Conservation (phyloP, 2,797 vertebrate genomes). For the Chaunax sp. region DNA sequence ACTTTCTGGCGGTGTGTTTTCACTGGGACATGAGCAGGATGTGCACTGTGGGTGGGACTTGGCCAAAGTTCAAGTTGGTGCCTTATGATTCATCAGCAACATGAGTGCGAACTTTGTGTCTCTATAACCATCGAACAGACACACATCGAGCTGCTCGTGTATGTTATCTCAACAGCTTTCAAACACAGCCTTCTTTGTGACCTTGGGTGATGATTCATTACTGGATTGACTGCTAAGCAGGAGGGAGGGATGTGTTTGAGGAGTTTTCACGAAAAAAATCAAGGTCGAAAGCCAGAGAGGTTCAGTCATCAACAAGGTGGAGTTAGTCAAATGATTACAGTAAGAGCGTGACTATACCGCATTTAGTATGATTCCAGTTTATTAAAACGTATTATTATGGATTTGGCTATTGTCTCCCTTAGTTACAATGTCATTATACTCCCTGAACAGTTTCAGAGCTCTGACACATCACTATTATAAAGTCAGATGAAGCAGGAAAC, state of each 20-base stretch:
- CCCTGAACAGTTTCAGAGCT: not conserved
- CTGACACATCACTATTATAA: not conserved
- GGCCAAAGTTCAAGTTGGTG: slow-evolving; percentile 51
- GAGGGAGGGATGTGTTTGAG: not conserved
- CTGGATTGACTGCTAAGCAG: not conserved
- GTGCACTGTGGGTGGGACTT: slow-evolving; percentile 28
- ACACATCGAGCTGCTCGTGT: not conserved
- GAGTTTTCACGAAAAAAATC: slow-evolving; percentile 14
- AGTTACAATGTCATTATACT: not conserved
- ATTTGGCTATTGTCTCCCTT: not conserved
- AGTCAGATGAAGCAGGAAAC: not conserved
- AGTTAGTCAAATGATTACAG: not conserved
- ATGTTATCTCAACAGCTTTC: not conserved
- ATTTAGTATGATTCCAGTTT: not conserved
- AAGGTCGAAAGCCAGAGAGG: not conserved
- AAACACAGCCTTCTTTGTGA: not conserved
- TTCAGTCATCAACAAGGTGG: not conserved
- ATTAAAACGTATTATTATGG: not conserved
- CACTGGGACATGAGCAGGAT: slow-evolving; percentile 3
- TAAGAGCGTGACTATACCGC: not conserved
- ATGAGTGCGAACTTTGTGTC: slow-evolving; percentile 21
- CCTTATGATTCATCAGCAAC: slow-evolving; percentile 38
- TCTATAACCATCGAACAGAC: slow-evolving; percentile 15
- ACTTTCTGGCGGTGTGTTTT: slow-evolving; percentile 19
- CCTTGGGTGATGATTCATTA: not conserved